A percentile compares a stretch with the other conserved stretches of the same genome.
phyloP scores from a whole-genome alignment of 2,113 vertebrate species.

The Myrmecobius fasciatus region DNA sequence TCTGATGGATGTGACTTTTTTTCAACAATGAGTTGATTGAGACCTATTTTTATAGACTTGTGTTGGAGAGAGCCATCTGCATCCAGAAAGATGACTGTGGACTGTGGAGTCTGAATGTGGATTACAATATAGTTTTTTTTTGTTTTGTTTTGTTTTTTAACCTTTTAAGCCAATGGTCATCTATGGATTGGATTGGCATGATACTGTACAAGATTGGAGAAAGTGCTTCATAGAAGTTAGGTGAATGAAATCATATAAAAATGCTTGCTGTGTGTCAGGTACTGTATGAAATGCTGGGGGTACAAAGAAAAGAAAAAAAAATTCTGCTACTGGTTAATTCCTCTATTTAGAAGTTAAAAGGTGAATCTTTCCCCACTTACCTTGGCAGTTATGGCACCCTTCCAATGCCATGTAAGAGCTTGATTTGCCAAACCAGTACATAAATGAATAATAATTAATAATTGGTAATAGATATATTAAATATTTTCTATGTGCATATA shows the following conservation, averaged over 20 bases:
- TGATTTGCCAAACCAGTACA: not conserved
- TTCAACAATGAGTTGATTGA: too few species aligned
- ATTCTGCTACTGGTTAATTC: not conserved
- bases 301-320: not conserved
- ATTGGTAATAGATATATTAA: not conserved
- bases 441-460: not conserved
- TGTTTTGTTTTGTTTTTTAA: too few species aligned
- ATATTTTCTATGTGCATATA: not conserved
- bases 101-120: too few species aligned
- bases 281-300: not conserved
- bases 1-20: too few species aligned
- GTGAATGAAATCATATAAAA: not conserved
- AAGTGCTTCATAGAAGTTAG: not conserved
- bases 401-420: not conserved
- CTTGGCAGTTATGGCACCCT: not conserved
- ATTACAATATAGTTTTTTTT: too few species aligned
- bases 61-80: too few species aligned
- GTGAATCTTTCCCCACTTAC: not conserved
- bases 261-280: not conserved
- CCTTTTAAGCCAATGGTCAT: not conserved
- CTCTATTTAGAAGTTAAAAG: not conserved
- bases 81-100: too few species aligned
- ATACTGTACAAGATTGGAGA: not conserved
- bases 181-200: not conserved
- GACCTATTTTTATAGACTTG: too few species aligned